These are phyloP conservation scores for Diaperis boleti DNA, from an alignment of 2,888 invertebrate genomes.

Conservation along the genomic window DNA sequence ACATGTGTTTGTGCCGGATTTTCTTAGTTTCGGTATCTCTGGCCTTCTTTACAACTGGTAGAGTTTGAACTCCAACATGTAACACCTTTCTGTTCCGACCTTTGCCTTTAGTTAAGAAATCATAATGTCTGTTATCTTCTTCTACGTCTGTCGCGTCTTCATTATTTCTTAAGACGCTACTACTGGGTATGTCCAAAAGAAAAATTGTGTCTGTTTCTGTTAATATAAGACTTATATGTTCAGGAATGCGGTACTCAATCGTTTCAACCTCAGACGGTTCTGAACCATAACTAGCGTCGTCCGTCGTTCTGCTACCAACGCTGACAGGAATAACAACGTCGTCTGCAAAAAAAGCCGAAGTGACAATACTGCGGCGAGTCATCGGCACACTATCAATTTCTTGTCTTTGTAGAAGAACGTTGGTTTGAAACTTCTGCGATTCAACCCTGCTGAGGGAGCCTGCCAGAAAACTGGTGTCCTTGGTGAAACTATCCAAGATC, in stretches of 20 bases:
- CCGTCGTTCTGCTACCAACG: background rate
- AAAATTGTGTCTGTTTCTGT: conserved; percentile 76
- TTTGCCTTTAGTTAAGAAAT: conserved; percentile 75
- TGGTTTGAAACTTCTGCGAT: conserved; percentile 19
- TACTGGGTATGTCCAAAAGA: conserved; percentile 75
- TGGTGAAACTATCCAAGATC: conserved; percentile 15
- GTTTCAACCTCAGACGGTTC: background rate
- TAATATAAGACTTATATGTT: conserved; percentile 73
- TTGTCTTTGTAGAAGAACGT: conserved; percentile 20
- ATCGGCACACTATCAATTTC: conserved; percentile 16
- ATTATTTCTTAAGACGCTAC: conserved; percentile 72
- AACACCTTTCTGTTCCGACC: conserved; percentile 77
- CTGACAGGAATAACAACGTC: conserved; percentile 8
- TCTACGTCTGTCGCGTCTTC: conserved; percentile 70
- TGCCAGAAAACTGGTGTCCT: conserved; percentile 4
- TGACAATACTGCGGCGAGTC: conserved; percentile 15
- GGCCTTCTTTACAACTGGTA: conserved; percentile 72
- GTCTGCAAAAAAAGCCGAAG: conserved; percentile 24
- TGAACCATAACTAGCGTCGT: background rate
- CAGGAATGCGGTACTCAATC: conserved; percentile 63
- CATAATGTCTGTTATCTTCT: conserved; percentile 76
- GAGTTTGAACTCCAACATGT: conserved; percentile 79
- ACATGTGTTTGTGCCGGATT: conserved; percentile 66
- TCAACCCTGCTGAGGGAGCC: conserved; percentile 7
- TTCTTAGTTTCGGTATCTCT: conserved; percentile 73